These are phyloP conservation scores for Buathra laborator DNA, from an alignment of 2,888 invertebrate species.

Conservation along the genomic window DNA sequence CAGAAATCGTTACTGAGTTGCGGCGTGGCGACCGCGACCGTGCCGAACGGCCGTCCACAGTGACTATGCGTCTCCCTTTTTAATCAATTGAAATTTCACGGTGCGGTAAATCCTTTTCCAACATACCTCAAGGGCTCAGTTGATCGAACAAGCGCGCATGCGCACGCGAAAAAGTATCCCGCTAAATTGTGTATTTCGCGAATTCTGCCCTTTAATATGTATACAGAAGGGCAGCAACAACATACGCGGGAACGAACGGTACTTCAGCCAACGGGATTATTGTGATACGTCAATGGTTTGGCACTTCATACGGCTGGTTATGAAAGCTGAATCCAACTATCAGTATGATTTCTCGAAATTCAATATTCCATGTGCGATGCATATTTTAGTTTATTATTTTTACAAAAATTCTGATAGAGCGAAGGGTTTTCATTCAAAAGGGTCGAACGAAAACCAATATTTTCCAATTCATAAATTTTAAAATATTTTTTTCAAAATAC, in stretches of 20 bases:
- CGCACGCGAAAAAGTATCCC: slow-evolving; percentile 20
- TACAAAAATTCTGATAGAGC: background rate
- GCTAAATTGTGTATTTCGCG: background rate
- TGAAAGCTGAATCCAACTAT: background rate
- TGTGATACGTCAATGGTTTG: background rate
- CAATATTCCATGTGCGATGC: background rate
- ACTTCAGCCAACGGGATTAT: too few relatives aligned
- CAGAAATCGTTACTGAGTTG: slow-evolving; percentile 51
- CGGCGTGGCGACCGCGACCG: slow-evolving; percentile 47
- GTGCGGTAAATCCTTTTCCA: background rate
- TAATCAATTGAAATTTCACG: slow-evolving; percentile 25
- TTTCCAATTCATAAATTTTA: background rate
- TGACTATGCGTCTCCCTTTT: slow-evolving; percentile 22
- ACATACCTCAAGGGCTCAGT: slow-evolving; percentile 13
- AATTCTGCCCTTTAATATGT: background rate
- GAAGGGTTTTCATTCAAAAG: background rate
- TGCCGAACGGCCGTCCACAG: slow-evolving; percentile 22
- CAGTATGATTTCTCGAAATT: background rate
- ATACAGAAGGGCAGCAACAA: background rate
- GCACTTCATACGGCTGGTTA: background rate
- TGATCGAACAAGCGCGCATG: slow-evolving; percentile 20
- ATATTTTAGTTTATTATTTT: background rate
- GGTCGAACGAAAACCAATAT: background rate
- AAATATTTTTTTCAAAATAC: background rate
- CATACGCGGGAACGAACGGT: too few relatives aligned